phyloP scores from a whole-genome alignment of 2,113 vertebrate genomes.

The Antechinus flavipes region DNA sequence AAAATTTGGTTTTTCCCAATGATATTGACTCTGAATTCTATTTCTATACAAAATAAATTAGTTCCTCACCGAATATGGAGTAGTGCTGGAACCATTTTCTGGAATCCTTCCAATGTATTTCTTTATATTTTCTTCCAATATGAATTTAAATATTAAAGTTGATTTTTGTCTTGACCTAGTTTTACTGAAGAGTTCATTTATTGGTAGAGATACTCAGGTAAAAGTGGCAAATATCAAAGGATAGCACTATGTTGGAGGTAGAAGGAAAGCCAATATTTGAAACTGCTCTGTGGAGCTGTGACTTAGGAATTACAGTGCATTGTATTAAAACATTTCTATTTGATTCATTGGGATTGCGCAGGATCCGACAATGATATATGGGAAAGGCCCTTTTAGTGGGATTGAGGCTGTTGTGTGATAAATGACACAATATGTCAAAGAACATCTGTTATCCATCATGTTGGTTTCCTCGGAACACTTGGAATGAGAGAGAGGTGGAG shows the following conservation, averaged over 20 bases:
- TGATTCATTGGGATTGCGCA: slow-evolving; percentile 84
- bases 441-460: slow-evolving; percentile 87
- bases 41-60: not conserved
- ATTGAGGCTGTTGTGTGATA: slow-evolving; percentile 86
- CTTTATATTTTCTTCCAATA: not conserved
- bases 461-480: slow-evolving; percentile 72
- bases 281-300: slow-evolving; percentile 76
- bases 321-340: slow-evolving; percentile 84
- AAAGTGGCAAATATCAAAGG: not conserved
- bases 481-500: not conserved
- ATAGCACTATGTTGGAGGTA: not conserved
- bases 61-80: not conserved
- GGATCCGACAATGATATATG: slow-evolving; percentile 86
- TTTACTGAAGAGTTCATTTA: slow-evolving; percentile 71
- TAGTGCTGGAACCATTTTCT: not conserved
- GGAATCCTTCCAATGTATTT: not conserved
- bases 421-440: slow-evolving; percentile 87
- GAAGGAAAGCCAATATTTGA: slow-evolving; percentile 69
- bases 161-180: slow-evolving; percentile 58
- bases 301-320: slow-evolving; percentile 78
- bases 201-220: slow-evolving; percentile 58
- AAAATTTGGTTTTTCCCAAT: not conserved
- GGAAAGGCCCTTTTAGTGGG: slow-evolving; percentile 79
- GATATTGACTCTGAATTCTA: not conserved
- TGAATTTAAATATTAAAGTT: not conserved